These are phyloP conservation scores for Dinocampus coccinellae DNA, from an alignment of 2,888 invertebrate genomes.

Conservation along the genomic window DNA sequence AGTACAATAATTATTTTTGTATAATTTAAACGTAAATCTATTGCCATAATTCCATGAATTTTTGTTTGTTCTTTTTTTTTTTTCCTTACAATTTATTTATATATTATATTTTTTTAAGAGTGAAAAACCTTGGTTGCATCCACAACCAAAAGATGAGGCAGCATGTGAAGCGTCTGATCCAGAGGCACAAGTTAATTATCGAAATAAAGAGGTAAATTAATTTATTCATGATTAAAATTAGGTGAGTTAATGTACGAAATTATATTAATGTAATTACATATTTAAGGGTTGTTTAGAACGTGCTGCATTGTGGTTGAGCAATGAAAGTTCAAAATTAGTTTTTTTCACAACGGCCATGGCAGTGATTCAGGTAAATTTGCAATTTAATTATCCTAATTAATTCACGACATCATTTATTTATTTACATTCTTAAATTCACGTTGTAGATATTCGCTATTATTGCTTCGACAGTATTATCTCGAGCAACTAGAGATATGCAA, in stretches of 20 bases:
- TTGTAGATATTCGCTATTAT: constrained; percentile 59
- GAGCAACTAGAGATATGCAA: constrained; percentile 55
- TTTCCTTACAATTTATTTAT: neutral
- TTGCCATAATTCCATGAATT: too few species aligned
- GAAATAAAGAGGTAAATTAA: constrained; percentile 62
- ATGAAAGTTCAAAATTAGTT: constrained; percentile 68
- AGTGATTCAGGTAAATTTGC: constrained; percentile 62
- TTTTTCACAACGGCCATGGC: constrained; percentile 67
- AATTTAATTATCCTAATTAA: too few species aligned
- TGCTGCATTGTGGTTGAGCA: constrained; percentile 68
- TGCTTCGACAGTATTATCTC: constrained; percentile 60
- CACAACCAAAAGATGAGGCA: constrained; percentile 60
- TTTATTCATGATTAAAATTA: neutral
- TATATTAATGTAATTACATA: neutral
- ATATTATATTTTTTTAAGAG: constrained; percentile 54
- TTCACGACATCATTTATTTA: neutral
- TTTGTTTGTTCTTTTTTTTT: neutral
- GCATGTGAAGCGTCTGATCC: constrained; percentile 59
- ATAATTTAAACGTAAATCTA: too few species aligned
- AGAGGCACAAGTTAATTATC: constrained; percentile 58
- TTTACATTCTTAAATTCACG: neutral
- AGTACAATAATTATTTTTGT: constrained; percentile 46
- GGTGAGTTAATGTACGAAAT: neutral
- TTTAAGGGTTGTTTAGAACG: constrained; percentile 70
- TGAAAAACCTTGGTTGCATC: constrained; percentile 65